Percentiles rank a stretch among this genome's conserved stretches.
Evolutionary conservation across 1,140 invertebrate genomes (phyloP).

Genomic region (Nixonia krombeini): DNA sequence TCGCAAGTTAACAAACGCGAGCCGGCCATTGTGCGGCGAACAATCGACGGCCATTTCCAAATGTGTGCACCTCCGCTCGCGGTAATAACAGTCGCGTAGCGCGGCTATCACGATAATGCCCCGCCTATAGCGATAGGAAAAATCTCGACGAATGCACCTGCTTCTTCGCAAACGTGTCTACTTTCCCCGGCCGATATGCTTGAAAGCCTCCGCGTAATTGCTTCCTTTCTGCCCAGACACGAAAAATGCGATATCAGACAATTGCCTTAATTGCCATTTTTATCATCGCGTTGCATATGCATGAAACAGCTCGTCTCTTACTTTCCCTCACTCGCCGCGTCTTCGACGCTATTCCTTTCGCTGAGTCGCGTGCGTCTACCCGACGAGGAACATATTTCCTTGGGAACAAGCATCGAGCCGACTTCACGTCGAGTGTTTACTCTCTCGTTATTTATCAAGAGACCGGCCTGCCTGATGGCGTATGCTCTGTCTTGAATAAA

Average conservation of each 20-base stretch:
- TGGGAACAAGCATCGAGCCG: too few species aligned
- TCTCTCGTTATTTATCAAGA: too few species aligned
- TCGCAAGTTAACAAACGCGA: slow-evolving; percentile 5
- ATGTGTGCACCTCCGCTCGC: slow-evolving; percentile 28
- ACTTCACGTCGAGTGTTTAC: too few species aligned
- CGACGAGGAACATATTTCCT: too few species aligned
- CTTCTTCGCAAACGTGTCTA: not conserved
- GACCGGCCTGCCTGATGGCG: too few species aligned
- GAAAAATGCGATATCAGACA: not conserved
- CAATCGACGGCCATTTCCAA: slow-evolving; percentile 36
- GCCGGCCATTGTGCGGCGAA: slow-evolving; percentile 20
- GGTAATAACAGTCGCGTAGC: slow-evolving; percentile 41
- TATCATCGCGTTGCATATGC: not conserved
- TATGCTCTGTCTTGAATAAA: too few species aligned
- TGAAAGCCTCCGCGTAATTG: not conserved
- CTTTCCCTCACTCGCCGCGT: too few species aligned
- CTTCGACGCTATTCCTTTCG: not conserved
- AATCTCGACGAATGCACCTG: not conserved
- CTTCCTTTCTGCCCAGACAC: not conserved
- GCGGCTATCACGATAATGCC: slow-evolving; percentile 35
- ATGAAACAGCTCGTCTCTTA: too few species aligned
- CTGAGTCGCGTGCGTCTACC: too few species aligned
- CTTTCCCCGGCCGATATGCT: not conserved
- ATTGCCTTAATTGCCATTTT: not conserved
- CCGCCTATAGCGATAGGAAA: not conserved